Base-by-base conservation (phyloP, 1,140 invertebrate genomes). In the Drosophila quadrilineata region DNA sequence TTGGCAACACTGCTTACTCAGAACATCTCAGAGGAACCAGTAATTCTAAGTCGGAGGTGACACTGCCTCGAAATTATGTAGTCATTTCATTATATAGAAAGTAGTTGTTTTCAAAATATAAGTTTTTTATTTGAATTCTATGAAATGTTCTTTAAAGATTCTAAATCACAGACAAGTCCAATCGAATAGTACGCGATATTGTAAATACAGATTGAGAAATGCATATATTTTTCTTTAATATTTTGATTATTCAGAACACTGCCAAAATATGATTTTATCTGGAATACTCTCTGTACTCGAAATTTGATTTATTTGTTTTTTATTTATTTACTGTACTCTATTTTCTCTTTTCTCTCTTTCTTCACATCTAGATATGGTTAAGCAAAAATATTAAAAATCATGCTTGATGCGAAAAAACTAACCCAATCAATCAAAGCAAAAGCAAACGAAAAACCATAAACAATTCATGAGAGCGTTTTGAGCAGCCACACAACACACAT, bases 311-410 rank as follows among this genome's bases (percentile, higher is more conserved):
- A 24, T 46, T 36, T 41, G 56, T 62, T 43, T 69, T 52, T 62
- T 56, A 9, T 16, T 53, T 80, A 56, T 56, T 35, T 46, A 62
- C 54, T 48, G 12, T 72, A 52, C 48, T 65, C 5, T 71, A 58
- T 6, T 68, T 70, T 63, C 29, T 80, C 49, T 79, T 22, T 58
- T 71, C 45, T 58, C 41, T 64, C 8, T 57, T 57, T 41, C 14
- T 43, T 54, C 43, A 45, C 50, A 53, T 84, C 45, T 79, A 85
- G 79, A 85, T 84, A 84, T 84, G 79, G 79, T 84, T 70, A 84
- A 84, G 59, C 79, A 84, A 46, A 85, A 85, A 85, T 85, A 85
- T 85, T 85, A 85, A 67, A n/a, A 24, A 67, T 74, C 64, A 75
- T 76, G 60, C 77, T 56, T 63, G 41, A 59, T 68, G 56, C 56